Evolutionary conservation across 2,888 invertebrate species (phyloP).

Genomic region (Sinotaia quadrata): DNA sequence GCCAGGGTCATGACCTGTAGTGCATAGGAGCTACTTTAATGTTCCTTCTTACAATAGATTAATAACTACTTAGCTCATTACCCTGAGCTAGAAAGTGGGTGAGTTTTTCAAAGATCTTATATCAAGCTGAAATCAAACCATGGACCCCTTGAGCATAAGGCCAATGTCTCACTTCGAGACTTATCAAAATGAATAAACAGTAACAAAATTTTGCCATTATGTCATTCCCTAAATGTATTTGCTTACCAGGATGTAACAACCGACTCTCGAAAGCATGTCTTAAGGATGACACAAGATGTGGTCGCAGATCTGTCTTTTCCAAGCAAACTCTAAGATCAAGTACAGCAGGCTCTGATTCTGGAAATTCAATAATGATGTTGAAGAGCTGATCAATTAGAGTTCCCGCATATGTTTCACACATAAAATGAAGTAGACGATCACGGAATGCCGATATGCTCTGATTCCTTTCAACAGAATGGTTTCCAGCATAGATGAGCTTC

Average conservation of each 20-base stretch:
- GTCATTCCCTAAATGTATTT: too few relatives aligned
- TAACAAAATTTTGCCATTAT: too few relatives aligned
- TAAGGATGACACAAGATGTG: conserved; percentile 79
- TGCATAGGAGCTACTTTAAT: too few relatives aligned
- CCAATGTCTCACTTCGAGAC: too few relatives aligned
- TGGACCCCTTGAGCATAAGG: too few relatives aligned
- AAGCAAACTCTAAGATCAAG: conserved; percentile 90
- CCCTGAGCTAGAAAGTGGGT: too few relatives aligned
- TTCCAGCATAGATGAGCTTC: conserved; percentile 80
- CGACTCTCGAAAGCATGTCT: conserved; percentile 88
- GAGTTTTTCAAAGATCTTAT: too few relatives aligned
- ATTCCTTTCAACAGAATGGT: conserved; percentile 48
- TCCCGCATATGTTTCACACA: conserved; percentile 91
- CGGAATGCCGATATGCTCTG: conserved; percentile 63
- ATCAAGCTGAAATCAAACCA: too few relatives aligned
- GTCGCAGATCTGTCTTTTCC: conserved; percentile 87
- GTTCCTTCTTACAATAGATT: too few relatives aligned
- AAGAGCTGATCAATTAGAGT: conserved; percentile 92
- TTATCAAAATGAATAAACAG: too few relatives aligned
- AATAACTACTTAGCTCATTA: too few relatives aligned
- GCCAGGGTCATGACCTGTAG: too few relatives aligned
- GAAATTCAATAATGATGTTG: conserved; percentile 96
- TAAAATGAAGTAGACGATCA: conserved; percentile 80
- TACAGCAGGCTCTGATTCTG: conserved; percentile 93
- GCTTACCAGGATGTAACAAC: conserved; percentile 81